Evolutionary conservation across 2,797 vertebrate species (phyloP).

Genomic region (Eutrigla gurnardus): DNA sequence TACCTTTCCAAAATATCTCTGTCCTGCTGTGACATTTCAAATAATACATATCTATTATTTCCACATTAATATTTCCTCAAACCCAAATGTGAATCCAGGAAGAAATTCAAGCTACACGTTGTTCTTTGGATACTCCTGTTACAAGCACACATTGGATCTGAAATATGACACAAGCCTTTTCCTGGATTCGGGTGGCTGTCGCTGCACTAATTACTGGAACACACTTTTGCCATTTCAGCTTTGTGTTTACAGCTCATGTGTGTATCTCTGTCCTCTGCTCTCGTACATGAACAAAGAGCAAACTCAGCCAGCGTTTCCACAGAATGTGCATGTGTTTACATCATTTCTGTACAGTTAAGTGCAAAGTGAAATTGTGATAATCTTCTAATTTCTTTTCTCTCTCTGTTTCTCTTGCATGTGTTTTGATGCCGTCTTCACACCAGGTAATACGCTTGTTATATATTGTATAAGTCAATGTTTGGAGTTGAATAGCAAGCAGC

Average conservation of each 20-base stretch:
- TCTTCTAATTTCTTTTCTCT: constrained; percentile 21
- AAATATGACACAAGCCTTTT: constrained; percentile 5
- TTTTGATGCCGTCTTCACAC: constrained; percentile 21
- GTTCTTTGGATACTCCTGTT: constrained; percentile 6
- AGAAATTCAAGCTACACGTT: not conserved
- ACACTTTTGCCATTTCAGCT: constrained; percentile 2
- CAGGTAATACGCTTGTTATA: constrained; percentile 45
- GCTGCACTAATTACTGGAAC: constrained; percentile 17
- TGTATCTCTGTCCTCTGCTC: not conserved
- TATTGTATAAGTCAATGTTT: not conserved
- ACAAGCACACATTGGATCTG: constrained; percentile 9
- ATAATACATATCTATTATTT: not conserved
- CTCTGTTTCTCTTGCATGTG: constrained; percentile 36
- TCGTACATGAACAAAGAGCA: not conserved
- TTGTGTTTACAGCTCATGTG: not conserved
- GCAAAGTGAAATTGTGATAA: not conserved
- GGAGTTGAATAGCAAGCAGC: not conserved
- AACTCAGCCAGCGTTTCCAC: not conserved
- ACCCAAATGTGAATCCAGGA: not conserved
- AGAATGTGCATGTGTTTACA: not conserved
- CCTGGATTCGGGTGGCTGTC: constrained; percentile 17
- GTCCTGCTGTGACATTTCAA: not conserved
- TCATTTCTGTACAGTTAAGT: not conserved
- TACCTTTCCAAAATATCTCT: too few relatives aligned
- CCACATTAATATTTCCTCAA: not conserved